These are phyloP conservation scores for Discoglossus pictus DNA, from an alignment of 2,797 vertebrate genomes.

Conservation along the genomic window DNA sequence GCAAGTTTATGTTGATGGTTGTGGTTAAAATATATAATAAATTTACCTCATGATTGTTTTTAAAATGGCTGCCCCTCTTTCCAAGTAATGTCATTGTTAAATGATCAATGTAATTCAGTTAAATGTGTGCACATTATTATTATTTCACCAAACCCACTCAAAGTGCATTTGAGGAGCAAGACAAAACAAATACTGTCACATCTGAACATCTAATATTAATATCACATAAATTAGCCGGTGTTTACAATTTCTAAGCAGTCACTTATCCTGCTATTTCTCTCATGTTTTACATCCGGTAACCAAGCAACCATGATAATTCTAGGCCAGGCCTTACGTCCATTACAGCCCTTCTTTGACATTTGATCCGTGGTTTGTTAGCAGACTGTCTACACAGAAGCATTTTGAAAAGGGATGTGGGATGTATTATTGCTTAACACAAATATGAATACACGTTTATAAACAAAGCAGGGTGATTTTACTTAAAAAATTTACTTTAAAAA, in stretches of 20 bases:
- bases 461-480: too few relatives aligned
- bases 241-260: conserved; percentile 36
- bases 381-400: not conserved
- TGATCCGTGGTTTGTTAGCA: conserved; percentile 26
- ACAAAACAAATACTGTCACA: conserved; percentile 38
- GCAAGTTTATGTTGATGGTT: too few relatives aligned
- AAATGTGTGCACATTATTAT: conserved; percentile 5
- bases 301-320: conserved; percentile 37
- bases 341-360: conserved; percentile 37
- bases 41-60: too few relatives aligned
- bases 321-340: conserved; percentile 37
- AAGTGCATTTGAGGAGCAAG: conserved; percentile 28
- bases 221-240: conserved; percentile 43
- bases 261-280: conserved; percentile 30
- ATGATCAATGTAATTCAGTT: conserved; percentile 11
- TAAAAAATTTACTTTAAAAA: too few relatives aligned
- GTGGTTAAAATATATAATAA: too few relatives aligned
- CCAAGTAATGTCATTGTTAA: not conserved
- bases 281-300: conserved; percentile 35
- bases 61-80: conserved; percentile 1
- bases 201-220: conserved; percentile 40
- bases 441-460: too few relatives aligned
- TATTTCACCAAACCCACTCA: conserved; percentile 24
- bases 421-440: too few relatives aligned
- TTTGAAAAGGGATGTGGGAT: too few relatives aligned